Base-by-base conservation (phyloP, 2,888 invertebrate genomes). In the Hypena proboscidalis region DNA sequence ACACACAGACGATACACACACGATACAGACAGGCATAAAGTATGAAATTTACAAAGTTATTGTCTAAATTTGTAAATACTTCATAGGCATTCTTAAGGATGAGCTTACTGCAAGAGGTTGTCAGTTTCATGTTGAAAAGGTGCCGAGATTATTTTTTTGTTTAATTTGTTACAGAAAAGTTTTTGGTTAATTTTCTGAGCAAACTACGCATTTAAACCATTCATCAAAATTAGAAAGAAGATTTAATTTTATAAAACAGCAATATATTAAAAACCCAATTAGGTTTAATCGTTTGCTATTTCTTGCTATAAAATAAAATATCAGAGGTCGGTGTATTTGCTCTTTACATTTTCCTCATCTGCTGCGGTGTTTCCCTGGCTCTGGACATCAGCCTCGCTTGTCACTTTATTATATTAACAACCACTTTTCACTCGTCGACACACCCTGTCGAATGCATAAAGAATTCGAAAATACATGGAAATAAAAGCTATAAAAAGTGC, bases 221-320 rank as follows among this genome's bases (percentile, higher is more conserved):
- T n/a, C n/a, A n/a, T n/a, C 19, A 13, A 11, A 31, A 31, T 31
- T 31, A 31, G 8, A 31, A 10, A 20, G 20, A 3, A 7, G 19
- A 21, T 20, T 31, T 22, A 22, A 15, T 23, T 23, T 33, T n/a
- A 33, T 11, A 25, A 22, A 25, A 17, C n/a, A 11, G 9, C 15
- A 23, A 34, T 22, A 23, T 23, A 25, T 7, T 25, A n/a, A 20
- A 33, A 15, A 8, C 33, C 22, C 23, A 17, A 17, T 34, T 33
- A 22, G 22, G n/a, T 33, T 25, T 22, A 34, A 34, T 34, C 33
- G 15, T 25, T 11, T 25, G 15, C 10, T 34, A 25, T 25, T 17
- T 25, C 15, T 25, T 17, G 15, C 15, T 25, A 15, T 25, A 10
- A 25, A 34, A 25, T 34, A 25, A 19, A 30, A 34, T 23, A 25